A percentile compares a stretch with the other conserved stretches of the same genome.
phyloP scores from a whole-genome alignment of 2,888 invertebrate genomes.

The Deilephila porcellus region DNA sequence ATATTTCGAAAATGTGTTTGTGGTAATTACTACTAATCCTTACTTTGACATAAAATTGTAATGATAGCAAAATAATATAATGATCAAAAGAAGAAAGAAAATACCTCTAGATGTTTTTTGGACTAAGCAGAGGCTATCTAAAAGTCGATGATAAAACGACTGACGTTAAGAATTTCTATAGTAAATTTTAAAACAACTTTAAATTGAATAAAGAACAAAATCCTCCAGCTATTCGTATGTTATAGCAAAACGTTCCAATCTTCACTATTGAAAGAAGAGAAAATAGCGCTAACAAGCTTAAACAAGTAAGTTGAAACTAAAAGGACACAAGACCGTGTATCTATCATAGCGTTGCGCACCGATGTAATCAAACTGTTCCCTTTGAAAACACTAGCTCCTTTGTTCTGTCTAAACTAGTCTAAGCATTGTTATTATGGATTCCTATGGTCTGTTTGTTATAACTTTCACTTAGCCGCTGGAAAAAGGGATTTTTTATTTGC shows the following conservation, averaged over 20 bases:
- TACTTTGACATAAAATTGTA: too few species aligned
- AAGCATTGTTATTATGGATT: slow-evolving; percentile 57
- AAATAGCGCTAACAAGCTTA: not conserved
- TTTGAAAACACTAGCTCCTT: slow-evolving; percentile 50
- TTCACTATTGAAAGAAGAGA: not conserved
- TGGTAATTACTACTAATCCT: too few species aligned
- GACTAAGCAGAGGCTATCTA: too few species aligned
- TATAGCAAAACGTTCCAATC: not conserved
- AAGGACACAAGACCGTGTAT: slow-evolving; percentile 8
- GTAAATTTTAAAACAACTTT: too few species aligned
- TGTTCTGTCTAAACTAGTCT: slow-evolving; percentile 50
- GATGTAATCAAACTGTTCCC: slow-evolving; percentile 47
- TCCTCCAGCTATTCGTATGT: not conserved
- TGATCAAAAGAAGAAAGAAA: too few species aligned
- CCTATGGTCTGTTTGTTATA: slow-evolving; percentile 49
- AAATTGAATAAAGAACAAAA: too few species aligned
- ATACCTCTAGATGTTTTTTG: too few species aligned
- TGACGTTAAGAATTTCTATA: too few species aligned
- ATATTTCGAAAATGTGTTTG: too few species aligned
- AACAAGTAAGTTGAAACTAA: slow-evolving; percentile 21
- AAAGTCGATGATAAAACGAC: too few species aligned
- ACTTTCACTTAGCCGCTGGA: slow-evolving; percentile 41
- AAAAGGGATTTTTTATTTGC: not conserved
- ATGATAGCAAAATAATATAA: too few species aligned
- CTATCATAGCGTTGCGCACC: slow-evolving; percentile 40